A percentile compares a stretch with the other conserved stretches of the same genome.
Conservation (phyloP, 2,113 vertebrate genomes). For the Centropristis striata region DNA sequence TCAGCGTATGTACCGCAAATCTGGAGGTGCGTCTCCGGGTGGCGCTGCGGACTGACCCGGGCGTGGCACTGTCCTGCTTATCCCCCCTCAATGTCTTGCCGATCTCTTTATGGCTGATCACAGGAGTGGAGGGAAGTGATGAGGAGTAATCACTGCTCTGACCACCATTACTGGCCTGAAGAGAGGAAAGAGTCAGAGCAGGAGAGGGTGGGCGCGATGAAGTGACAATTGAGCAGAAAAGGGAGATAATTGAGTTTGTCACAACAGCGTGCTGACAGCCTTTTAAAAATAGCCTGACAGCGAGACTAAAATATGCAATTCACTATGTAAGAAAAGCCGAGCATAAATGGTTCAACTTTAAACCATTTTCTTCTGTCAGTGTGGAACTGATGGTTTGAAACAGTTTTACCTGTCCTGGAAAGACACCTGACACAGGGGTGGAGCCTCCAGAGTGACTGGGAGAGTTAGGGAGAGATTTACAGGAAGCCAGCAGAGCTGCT, state of each 20-base stretch:
- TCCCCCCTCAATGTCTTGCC: slow-evolving; percentile 86
- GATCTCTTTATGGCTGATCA: slow-evolving; percentile 94
- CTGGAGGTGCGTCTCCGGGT: slow-evolving; percentile 90
- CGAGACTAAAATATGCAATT: slow-evolving; percentile 9
- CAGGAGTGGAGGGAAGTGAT: slow-evolving; percentile 95
- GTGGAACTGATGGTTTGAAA: background rate
- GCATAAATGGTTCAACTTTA: background rate
- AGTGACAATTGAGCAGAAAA: slow-evolving; percentile 45
- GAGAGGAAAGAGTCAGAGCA: slow-evolving; percentile 37
- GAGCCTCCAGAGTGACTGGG: slow-evolving; percentile 95
- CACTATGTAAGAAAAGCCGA: background rate
- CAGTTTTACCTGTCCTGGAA: slow-evolving; percentile 87
- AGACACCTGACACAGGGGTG: slow-evolving; percentile 88
- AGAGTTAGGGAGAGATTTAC: slow-evolving; percentile 96
- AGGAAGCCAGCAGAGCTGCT: slow-evolving; percentile 92
- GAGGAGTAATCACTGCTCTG: slow-evolving; percentile 96
- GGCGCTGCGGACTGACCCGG: slow-evolving; percentile 89
- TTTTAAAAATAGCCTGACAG: slow-evolving; percentile 8
- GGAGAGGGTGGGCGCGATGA: slow-evolving; percentile 79
- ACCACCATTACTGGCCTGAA: slow-evolving; percentile 93
- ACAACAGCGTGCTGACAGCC: background rate
- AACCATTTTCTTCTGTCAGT: background rate
- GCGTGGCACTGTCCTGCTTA: slow-evolving; percentile 85
- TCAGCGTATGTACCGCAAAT: slow-evolving; percentile 86
- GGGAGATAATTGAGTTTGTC: slow-evolving; percentile 14